Evolutionary conservation across 2,113 vertebrate genomes (phyloP).

Genomic region (Synodontis membranacea): DNA sequence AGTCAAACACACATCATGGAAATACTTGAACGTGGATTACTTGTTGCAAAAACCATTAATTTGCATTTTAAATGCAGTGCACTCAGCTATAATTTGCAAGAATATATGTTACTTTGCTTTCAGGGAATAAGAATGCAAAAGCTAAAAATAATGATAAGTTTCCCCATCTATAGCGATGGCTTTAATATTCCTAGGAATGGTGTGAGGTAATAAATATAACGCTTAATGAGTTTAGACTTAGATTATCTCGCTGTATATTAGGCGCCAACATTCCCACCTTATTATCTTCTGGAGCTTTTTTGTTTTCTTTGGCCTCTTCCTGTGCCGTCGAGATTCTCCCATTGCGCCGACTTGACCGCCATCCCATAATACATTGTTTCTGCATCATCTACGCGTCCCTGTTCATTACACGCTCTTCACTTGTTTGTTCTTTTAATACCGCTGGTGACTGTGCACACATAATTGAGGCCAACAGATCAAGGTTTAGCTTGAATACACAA

Average conservation of each 20-base stretch:
- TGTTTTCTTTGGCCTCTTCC: conserved; percentile 36
- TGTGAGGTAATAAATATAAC: background rate
- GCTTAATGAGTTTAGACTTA: background rate
- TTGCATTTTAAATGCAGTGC: no score
- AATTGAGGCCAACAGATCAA: background rate
- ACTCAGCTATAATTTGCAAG: no score
- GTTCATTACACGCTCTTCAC: background rate
- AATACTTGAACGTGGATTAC: no score
- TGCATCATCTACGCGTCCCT: background rate
- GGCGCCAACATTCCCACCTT: conserved; percentile 20
- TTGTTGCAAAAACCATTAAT: no score
- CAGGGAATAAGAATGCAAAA: background rate
- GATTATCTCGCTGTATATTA: background rate
- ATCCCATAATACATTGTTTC: background rate
- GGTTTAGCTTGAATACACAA: background rate
- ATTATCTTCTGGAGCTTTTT: conserved; percentile 10
- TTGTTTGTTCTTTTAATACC: background rate
- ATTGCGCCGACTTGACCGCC: conserved; percentile 1
- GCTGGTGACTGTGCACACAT: background rate
- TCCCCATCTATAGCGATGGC: background rate
- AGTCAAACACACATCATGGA: no score
- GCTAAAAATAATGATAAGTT: background rate
- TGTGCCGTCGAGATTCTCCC: background rate
- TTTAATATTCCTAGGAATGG: background rate
- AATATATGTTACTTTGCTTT: background rate